phyloP scores from a whole-genome alignment of 2,888 invertebrate species.

The Trimorus sp. region DNA sequence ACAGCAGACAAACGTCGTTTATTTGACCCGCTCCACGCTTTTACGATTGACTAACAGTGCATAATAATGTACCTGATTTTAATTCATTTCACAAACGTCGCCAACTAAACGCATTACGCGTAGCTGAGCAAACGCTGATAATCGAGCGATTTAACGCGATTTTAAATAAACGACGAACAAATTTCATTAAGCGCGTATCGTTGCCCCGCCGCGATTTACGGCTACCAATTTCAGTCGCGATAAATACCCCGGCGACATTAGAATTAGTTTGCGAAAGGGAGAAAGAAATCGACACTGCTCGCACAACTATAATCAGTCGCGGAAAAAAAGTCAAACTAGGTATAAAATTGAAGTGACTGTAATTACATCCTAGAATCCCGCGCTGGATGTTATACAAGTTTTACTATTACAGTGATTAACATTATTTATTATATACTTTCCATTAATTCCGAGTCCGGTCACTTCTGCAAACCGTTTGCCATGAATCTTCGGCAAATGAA shows the following conservation, averaged over 20 bases:
- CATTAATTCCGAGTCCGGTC: slow-evolving; percentile 31
- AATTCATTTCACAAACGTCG: slow-evolving; percentile 1
- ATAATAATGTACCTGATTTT: slow-evolving; percentile 19
- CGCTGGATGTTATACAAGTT: slow-evolving; percentile 35
- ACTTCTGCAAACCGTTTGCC: slow-evolving; percentile 19
- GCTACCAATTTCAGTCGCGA: slow-evolving; percentile 30
- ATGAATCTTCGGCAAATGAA: slow-evolving; percentile 21
- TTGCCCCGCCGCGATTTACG: slow-evolving; percentile 16
- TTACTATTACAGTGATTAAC: slow-evolving; percentile 47
- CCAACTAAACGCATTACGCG: not conserved
- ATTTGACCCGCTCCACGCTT: slow-evolving; percentile 8
- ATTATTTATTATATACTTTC: slow-evolving; percentile 50
- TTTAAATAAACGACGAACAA: slow-evolving; percentile 4
- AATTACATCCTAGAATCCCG: slow-evolving; percentile 42
- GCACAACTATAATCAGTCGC: slow-evolving; percentile 27
- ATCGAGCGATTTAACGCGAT: not conserved
- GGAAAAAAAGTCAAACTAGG: slow-evolving; percentile 19
- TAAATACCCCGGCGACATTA: slow-evolving; percentile 32
- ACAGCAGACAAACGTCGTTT: slow-evolving; percentile 11
- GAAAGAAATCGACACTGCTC: slow-evolving; percentile 35
- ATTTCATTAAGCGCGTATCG: slow-evolving; percentile 23
- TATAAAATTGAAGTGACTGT: slow-evolving; percentile 42
- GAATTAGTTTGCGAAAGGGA: slow-evolving; percentile 39
- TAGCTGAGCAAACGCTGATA: slow-evolving; percentile 5
- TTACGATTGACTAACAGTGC: slow-evolving; percentile 25